Conservation (phyloP, 2,113 vertebrate genomes). For the Gymnobelideus leadbeateri region DNA sequence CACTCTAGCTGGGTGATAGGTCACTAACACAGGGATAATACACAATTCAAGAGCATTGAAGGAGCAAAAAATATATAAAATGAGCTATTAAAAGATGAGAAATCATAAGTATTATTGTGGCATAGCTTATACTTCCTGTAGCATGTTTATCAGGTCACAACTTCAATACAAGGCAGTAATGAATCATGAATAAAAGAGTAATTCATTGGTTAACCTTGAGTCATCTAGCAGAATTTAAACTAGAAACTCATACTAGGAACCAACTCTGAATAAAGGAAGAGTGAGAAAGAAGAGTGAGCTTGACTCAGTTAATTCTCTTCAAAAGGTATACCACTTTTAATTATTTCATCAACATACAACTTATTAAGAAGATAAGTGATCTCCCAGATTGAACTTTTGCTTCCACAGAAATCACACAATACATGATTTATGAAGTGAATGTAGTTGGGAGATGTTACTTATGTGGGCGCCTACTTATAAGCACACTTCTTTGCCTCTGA, state of each 20-base stretch:
- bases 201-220: neutral
- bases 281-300: slow-evolving; percentile 20
- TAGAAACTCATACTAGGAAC: slow-evolving; percentile 4
- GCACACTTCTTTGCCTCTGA: too few species aligned
- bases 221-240: slow-evolving; percentile 20
- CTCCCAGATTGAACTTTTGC: neutral
- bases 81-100: neutral
- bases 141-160: neutral
- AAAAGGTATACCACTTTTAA: neutral
- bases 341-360: neutral
- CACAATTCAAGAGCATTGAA: neutral
- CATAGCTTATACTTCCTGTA: neutral
- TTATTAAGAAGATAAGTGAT: slow-evolving; percentile 19
- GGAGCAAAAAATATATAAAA: neutral
- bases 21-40: neutral
- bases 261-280: neutral
- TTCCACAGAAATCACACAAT: too few species aligned
- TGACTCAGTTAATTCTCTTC: neutral
- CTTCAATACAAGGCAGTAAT: neutral
- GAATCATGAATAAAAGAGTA: slow-evolving; percentile 27
- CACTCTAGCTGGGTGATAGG: neutral
- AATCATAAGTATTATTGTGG: neutral
- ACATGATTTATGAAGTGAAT: too few species aligned
- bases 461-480: too few species aligned
- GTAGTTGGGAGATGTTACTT: too few species aligned